Conservation (phyloP, 2,797 vertebrate genomes). For the Helostoma temminkii region DNA sequence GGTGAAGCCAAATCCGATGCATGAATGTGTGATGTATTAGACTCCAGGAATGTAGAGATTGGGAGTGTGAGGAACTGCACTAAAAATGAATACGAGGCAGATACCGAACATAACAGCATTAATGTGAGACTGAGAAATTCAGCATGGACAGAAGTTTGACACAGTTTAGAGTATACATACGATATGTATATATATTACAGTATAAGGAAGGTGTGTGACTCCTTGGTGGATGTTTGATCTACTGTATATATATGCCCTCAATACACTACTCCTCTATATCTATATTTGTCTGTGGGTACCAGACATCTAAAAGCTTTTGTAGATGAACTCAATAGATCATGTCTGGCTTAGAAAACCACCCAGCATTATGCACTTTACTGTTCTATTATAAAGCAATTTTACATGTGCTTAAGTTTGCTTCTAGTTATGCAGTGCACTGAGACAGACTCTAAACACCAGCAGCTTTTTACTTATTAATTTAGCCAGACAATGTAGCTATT, state of each 20-base stretch:
- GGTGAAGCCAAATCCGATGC: slow-evolving; percentile 14
- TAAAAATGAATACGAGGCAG: background rate
- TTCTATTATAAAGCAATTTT: slow-evolving; percentile 56
- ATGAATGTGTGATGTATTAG: slow-evolving; percentile 10
- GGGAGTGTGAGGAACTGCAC: background rate
- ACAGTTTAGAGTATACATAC: slow-evolving; percentile 24
- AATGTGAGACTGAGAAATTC: slow-evolving; percentile 11
- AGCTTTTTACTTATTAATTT: slow-evolving; percentile 18
- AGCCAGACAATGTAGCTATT: no score
- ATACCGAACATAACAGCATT: slow-evolving; percentile 4
- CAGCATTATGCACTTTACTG: slow-evolving; percentile 49
- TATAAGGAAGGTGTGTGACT: slow-evolving; percentile 21
- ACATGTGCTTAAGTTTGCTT: slow-evolving; percentile 35
- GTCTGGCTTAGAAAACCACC: slow-evolving; percentile 42
- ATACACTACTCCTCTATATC: slow-evolving; percentile 23
- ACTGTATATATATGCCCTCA: slow-evolving; percentile 24
- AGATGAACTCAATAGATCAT: slow-evolving; percentile 44
- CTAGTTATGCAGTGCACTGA: slow-evolving; percentile 26
- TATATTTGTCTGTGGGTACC: slow-evolving; percentile 40
- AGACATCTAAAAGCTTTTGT: slow-evolving; percentile 47
- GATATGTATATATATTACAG: background rate
- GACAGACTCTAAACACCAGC: slow-evolving; percentile 19
- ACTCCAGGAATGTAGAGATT: slow-evolving; percentile 22
- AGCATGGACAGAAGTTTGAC: slow-evolving; percentile 41
- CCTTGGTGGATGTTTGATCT: slow-evolving; percentile 42